phyloP scores from a whole-genome alignment of 2,797 vertebrate genomes.

The Melanotaenia trifasciata region DNA sequence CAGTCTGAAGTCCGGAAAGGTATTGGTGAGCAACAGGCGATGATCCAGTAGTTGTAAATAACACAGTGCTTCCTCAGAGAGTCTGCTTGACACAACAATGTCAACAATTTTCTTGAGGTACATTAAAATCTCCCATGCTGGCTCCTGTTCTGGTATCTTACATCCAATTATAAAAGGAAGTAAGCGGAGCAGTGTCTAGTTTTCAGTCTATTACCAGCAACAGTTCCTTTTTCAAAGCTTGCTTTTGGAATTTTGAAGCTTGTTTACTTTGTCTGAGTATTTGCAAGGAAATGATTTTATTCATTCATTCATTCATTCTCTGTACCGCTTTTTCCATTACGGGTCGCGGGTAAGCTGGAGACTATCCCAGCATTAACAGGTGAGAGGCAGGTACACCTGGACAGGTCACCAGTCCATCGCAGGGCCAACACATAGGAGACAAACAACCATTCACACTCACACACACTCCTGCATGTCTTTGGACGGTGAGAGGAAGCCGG shows the following conservation, averaged over 20 bases:
- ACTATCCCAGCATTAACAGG: too few relatives aligned
- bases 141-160: conserved; percentile 31
- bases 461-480: too few relatives aligned
- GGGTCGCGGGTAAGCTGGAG: too few relatives aligned
- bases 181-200: conserved; percentile 34
- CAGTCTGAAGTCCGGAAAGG: neutral
- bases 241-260: conserved; percentile 9
- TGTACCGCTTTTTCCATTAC: too few relatives aligned
- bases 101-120: neutral
- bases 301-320: too few relatives aligned
- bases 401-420: too few relatives aligned
- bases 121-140: conserved; percentile 29
- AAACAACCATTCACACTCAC: too few relatives aligned
- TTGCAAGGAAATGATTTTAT: too few relatives aligned
- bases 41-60: neutral
- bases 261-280: conserved; percentile 2
- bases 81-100: neutral
- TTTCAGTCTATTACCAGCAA: conserved; percentile 34
- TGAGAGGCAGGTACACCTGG: too few relatives aligned
- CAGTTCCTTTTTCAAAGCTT: conserved; percentile 1
- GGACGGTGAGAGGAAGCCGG: too few relatives aligned
- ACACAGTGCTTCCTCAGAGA: neutral
- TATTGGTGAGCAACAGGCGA: neutral
- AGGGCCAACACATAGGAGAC: too few relatives aligned
- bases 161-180: conserved; percentile 36